phyloP scores from a whole-genome alignment of 2,113 vertebrate species.

The Aphyosemion australe region DNA sequence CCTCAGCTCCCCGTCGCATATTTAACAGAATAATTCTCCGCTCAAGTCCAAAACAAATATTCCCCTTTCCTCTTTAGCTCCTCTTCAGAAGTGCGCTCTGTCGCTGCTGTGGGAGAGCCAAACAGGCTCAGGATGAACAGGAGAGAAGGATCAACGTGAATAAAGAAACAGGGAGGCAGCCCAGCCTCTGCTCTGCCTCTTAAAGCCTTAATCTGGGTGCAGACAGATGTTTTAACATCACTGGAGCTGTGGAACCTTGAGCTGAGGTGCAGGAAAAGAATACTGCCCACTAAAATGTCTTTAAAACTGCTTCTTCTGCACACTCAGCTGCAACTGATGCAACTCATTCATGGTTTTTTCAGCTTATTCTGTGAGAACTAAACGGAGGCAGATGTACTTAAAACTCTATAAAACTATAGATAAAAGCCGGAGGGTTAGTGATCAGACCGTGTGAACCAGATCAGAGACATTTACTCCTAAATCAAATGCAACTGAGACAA shows the following conservation, averaged over 20 bases:
- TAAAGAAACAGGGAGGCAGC: conserved; percentile 42
- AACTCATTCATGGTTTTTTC: too few species aligned
- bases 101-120: conserved; percentile 33
- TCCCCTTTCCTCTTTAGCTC: conserved; percentile 30
- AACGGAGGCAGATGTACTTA: neutral
- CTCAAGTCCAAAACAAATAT: conserved; percentile 39
- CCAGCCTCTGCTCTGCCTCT: conserved; percentile 58
- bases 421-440: too few species aligned
- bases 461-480: too few species aligned
- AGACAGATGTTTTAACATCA: conserved; percentile 31
- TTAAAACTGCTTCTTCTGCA: conserved; percentile 14
- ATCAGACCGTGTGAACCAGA: too few species aligned
- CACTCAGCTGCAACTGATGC: too few species aligned
- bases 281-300: conserved; percentile 10
- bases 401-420: too few species aligned
- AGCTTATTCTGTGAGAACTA: too few species aligned
- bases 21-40: conserved; percentile 42
- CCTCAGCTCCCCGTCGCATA: conserved; percentile 34
- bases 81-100: neutral
- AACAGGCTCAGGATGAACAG: conserved; percentile 53
- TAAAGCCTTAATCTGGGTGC: conserved; percentile 59
- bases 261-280: conserved; percentile 27
- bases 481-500: too few species aligned
- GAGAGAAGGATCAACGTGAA: conserved; percentile 51
- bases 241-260: neutral